A percentile compares a stretch with the other conserved stretches of the same genome.
Evolutionary conservation across 2,113 vertebrate genomes (phyloP).

Genomic region (Notechis scutatus): DNA sequence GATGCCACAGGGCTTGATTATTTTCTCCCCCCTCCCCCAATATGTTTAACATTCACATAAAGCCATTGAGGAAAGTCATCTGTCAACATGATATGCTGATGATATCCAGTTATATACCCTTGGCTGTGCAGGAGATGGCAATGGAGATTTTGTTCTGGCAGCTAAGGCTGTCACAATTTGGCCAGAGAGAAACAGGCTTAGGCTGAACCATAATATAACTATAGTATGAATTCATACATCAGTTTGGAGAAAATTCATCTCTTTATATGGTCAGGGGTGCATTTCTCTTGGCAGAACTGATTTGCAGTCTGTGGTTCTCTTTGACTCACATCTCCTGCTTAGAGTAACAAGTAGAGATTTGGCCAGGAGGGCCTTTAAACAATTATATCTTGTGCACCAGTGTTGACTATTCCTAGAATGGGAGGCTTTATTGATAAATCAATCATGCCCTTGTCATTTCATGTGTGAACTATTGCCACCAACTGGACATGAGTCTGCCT

Average conservation of each 20-base stretch:
- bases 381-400: background rate
- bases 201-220: background rate
- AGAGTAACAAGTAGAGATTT: background rate
- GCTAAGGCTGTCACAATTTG: background rate
- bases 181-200: background rate
- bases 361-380: background rate
- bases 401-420: background rate
- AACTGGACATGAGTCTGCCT: background rate
- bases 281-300: background rate
- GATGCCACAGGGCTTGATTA: background rate
- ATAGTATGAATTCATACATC: background rate
- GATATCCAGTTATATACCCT: background rate
- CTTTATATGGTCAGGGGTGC: background rate
- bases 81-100: background rate
- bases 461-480: background rate
- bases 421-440: background rate
- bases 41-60: background rate
- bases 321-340: background rate
- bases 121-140: background rate
- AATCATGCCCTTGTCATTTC: background rate
- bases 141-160: background rate
- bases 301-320: background rate
- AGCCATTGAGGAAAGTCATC: background rate
- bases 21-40: background rate
- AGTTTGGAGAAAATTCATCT: background rate